Base-by-base conservation (phyloP, 2,113 vertebrate genomes). In the Crotalus horridus region DNA sequence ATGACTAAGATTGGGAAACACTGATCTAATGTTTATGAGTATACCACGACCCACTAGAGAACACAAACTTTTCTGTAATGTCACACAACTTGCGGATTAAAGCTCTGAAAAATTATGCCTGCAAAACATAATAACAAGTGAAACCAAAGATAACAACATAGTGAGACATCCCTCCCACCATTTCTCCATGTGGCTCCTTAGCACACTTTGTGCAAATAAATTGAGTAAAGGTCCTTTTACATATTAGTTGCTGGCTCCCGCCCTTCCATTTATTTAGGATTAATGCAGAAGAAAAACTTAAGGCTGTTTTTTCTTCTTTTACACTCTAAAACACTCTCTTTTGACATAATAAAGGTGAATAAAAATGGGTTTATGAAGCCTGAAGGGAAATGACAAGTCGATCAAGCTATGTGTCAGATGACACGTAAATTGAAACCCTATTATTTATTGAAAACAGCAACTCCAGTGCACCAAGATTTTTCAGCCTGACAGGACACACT, bases 381-480 rank as follows among this genome's bases (percentile, higher is more conserved):
- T 94, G 87, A 96, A 95, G 94, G 81, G 94, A 96, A 94, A 96
- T 96, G 95, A 96, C 94, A 94, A 86, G 43, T 81, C 94, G 92
- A 64, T 97, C 94, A 94, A 0, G 3, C 91, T 93, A 94, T 93
- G 90, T 39, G 94, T 96, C 96, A 95, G 95, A 94, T 95, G 96
- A 97, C 93, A 93, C 93, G 94, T 95, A 96, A 97, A 97, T 97
- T 97, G 97, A 96, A 97, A 93, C 94, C 94, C 96, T 96, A 95
- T 97, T 97, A 97, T 97, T 97, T 97, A 97, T 97, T 97, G 96
- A 95, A 97, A 97, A 96, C 94, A 95, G 95, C 94, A 93, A 87
- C 94, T 93, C 54, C 91, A 96, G 85, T 94, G 95, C 96, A 91
- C 95, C 91, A 94, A 91, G 96, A 91, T 95, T 96, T 55, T 97